Evolutionary conservation across 2,888 invertebrate species (phyloP).

Genomic region (Sipunculus nudus): DNA sequence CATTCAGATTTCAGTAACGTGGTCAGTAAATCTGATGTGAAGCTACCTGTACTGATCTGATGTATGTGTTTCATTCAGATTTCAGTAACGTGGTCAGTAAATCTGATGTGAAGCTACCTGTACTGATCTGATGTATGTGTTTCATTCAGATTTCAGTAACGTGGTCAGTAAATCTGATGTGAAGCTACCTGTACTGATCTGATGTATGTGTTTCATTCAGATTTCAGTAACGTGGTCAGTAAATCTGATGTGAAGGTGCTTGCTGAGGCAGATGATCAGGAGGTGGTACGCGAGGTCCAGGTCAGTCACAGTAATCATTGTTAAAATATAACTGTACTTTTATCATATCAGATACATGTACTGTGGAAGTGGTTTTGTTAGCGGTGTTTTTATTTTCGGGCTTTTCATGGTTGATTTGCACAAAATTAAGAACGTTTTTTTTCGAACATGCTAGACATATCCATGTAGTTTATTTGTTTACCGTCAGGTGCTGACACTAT

Average conservation of each 20-base stretch:
- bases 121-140: too few species aligned
- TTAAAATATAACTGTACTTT: too few species aligned
- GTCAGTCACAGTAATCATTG: constrained; percentile 47
- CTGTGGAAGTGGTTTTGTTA: too few species aligned
- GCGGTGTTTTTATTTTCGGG: too few species aligned
- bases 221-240: constrained; percentile 97
- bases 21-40: constrained; percentile 95
- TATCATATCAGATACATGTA: too few species aligned
- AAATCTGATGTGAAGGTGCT: constrained; percentile 95
- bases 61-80: constrained; percentile 76
- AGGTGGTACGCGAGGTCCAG: constrained; percentile 90
- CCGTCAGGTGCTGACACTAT: too few species aligned
- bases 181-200: background rate
- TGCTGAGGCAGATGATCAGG: constrained; percentile 98
- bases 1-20: constrained; percentile 93
- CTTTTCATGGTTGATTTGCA: too few species aligned
- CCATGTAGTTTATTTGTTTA: too few species aligned
- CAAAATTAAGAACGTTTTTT: too few species aligned
- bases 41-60: too few species aligned
- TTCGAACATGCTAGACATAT: too few species aligned
- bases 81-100: constrained; percentile 98
- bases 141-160: too few species aligned
- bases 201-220: constrained; percentile 68
- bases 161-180: background rate
- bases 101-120: constrained; percentile 95